These are phyloP conservation scores for Athripsodes cinereus DNA, from an alignment of 2,888 invertebrate genomes.

Conservation along the genomic window DNA sequence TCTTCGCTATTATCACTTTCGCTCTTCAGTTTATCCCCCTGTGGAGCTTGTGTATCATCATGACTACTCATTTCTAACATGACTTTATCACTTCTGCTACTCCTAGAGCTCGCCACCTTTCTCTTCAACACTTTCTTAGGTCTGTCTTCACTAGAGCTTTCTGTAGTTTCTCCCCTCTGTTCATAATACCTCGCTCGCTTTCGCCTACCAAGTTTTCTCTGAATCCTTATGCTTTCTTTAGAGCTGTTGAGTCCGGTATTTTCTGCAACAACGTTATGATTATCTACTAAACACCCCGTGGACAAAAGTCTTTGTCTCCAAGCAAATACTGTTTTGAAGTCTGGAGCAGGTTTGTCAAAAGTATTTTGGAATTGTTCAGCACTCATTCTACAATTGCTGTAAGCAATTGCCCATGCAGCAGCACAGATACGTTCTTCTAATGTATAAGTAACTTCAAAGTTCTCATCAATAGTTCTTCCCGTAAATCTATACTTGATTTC, in stretches of 20 bases:
- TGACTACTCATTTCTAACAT: slow-evolving; percentile 3
- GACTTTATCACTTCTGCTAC: slow-evolving; percentile 3
- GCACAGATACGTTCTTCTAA: slow-evolving; percentile 41
- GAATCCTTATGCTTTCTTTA: background rate
- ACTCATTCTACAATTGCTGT: slow-evolving; percentile 45
- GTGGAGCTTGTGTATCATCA: background rate
- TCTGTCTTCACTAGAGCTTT: slow-evolving; percentile 5
- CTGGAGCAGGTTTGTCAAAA: slow-evolving; percentile 46
- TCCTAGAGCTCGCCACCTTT: slow-evolving; percentile 1
- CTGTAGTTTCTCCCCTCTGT: slow-evolving; percentile 8
- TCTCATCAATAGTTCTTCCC: slow-evolving; percentile 36
- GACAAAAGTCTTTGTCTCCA: slow-evolving; percentile 42
- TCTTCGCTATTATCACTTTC: background rate
- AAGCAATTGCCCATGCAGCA: slow-evolving; percentile 44
- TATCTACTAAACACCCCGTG: slow-evolving; percentile 44
- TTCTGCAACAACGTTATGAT: slow-evolving; percentile 32
- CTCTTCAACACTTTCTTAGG: slow-evolving; percentile 1
- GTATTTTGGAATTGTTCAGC: slow-evolving; percentile 40
- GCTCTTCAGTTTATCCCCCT: background rate
- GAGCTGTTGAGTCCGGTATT: background rate
- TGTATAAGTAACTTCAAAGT: slow-evolving; percentile 41
- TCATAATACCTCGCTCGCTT: slow-evolving; percentile 9
- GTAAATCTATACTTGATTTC: slow-evolving; percentile 40
- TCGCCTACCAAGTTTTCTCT: slow-evolving; percentile 1
- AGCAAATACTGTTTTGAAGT: slow-evolving; percentile 45